These are phyloP conservation scores for Caracal caracal DNA, from an alignment of 2,113 vertebrate species.

Conservation along the genomic window DNA sequence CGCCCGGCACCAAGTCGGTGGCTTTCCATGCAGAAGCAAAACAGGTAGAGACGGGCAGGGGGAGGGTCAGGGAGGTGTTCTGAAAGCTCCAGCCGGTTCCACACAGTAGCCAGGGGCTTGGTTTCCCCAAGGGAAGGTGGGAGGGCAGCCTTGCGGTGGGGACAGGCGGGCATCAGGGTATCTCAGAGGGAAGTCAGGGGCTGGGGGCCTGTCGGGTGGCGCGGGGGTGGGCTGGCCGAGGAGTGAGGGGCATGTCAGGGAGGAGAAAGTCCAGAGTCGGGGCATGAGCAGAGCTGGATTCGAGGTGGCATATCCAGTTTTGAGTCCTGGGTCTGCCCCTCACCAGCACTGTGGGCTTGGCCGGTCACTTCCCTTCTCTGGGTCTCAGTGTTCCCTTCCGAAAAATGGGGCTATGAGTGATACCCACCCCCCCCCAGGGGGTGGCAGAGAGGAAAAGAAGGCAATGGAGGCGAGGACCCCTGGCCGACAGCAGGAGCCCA, in stretches of 20 bases:
- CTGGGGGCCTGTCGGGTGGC: not conserved
- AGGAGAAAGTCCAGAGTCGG: not conserved
- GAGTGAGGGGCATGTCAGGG: fast-evolving
- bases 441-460: not conserved
- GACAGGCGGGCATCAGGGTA: not conserved
- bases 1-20: not conserved
- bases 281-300: fast-evolving
- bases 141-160: too few relatives aligned
- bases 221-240: not conserved
- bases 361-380: not conserved
- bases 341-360: not conserved
- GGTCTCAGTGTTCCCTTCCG: not conserved
- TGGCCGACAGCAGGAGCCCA: not conserved
- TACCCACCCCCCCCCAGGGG: not conserved
- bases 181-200: too few relatives aligned
- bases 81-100: not conserved
- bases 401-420: not conserved
- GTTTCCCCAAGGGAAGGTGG: not conserved
- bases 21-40: not conserved
- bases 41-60: not conserved
- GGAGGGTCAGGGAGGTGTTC: too few relatives aligned
- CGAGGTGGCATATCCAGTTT: fast-evolving
- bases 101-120: not conserved
- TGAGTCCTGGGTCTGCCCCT: not conserved
- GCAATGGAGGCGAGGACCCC: fast-evolving